These are phyloP conservation scores for Peromyscus eremicus DNA, from an alignment of 2,797 vertebrate species.

Conservation along the genomic window DNA sequence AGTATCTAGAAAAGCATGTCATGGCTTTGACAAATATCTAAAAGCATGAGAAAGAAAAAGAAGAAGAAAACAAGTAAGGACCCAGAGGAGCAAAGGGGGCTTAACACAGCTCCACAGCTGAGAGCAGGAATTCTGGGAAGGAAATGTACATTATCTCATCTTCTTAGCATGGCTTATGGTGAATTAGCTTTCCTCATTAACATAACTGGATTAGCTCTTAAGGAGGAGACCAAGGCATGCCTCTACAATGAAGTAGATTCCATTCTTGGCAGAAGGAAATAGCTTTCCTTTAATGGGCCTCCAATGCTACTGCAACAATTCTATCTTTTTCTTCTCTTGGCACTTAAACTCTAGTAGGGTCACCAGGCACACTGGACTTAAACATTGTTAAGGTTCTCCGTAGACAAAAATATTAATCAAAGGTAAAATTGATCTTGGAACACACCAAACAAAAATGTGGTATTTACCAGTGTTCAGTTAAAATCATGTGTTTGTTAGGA, in stretches of 20 bases:
- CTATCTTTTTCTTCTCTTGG: neutral
- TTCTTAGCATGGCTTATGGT: neutral
- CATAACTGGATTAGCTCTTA: neutral
- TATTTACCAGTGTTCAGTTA: neutral
- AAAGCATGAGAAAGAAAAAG: too few relatives aligned
- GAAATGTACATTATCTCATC: neutral
- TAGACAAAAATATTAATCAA: neutral
- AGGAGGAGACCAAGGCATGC: neutral
- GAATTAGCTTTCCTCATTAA: neutral
- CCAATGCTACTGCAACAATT: neutral
- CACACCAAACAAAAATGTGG: neutral
- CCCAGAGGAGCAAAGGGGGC: neutral
- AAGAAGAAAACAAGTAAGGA: neutral
- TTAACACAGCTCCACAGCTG: too few relatives aligned
- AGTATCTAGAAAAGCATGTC: neutral
- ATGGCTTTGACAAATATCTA: neutral
- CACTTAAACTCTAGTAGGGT: neutral
- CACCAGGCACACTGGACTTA: neutral
- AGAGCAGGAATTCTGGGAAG: neutral
- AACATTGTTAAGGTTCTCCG: neutral
- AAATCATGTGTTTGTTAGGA: neutral
- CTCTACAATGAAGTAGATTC: neutral
- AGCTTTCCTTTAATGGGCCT: too few relatives aligned
- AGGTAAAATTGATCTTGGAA: neutral
- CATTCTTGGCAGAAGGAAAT: neutral